These are phyloP conservation scores for Papilio demoleus DNA, from an alignment of 2,888 invertebrate genomes.

Conservation along the genomic window DNA sequence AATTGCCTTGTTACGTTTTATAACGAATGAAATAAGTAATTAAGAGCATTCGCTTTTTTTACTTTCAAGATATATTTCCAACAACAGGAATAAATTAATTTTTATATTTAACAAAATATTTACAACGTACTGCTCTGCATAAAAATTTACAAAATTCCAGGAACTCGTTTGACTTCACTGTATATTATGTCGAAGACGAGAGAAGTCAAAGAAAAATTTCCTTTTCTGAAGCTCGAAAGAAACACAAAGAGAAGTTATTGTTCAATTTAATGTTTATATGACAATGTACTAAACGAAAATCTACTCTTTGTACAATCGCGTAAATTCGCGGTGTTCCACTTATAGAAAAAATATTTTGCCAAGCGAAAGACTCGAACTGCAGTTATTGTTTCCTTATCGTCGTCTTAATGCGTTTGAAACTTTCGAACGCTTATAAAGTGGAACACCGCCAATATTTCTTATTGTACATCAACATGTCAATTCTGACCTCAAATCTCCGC, in stretches of 20 bases:
- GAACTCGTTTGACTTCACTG: no score
- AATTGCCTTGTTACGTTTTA: constrained; percentile 11
- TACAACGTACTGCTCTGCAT: no score
- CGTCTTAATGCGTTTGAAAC: no score
- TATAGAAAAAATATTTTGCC: no score
- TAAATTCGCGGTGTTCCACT: no score
- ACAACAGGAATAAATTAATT: neutral
- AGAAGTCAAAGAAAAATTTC: neutral
- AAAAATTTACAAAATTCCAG: no score
- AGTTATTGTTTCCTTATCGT: no score
- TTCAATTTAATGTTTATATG: neutral
- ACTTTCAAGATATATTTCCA: neutral
- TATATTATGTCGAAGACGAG: neutral
- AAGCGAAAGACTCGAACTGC: no score
- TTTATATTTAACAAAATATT: no score
- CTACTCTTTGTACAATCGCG: neutral
- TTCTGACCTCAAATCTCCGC: no score
- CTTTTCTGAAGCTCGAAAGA: neutral
- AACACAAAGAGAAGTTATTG: neutral
- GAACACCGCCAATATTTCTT: no score
- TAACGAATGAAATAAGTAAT: neutral
- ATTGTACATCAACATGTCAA: neutral
- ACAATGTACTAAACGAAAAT: neutral
- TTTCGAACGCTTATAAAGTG: no score
- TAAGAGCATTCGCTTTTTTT: neutral